Evolutionary conservation across 1,140 invertebrate species (phyloP), one percentile per base, ranked within the genome.

Genomic region (Drosophila ambigua): DNA sequence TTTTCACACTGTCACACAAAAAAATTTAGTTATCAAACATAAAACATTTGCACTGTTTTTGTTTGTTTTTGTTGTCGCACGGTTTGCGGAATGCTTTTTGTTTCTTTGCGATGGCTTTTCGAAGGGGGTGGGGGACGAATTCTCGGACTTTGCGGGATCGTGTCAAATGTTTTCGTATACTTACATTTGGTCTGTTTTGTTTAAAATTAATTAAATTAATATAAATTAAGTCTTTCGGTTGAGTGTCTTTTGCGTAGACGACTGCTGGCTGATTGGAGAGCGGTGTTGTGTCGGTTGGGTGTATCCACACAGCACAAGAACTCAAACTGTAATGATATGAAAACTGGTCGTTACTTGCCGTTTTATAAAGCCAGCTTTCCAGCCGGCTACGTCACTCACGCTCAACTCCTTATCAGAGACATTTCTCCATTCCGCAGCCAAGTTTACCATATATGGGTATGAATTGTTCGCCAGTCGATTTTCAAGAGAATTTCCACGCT

Each of bases 361-460:
- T 89, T 88, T 88, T 88, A 88, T 88, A 88, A 87, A 87, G 83
- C 83, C 75, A 16, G 74, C 73, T 58, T 51, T 58, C 72, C 61
- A 66, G 49, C 75, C 61, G 71, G 74, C 73, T 58, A 64, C 64
- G 67, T 50, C 63, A 61, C 50, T 73, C 44, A 28, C 55, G 24
- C 49, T 58, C 50, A 41, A 45, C 61, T 64, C 68, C 78, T 85
- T 91, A 89, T 90, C 88, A 85, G 78, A 53, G 53, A 41, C 48
- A 65, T 68, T 65, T 72, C 80, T 85, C 77, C 72, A 59, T 65
- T 61, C 74, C 52, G 49, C 61, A 64, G 65, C 76, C 76, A 71
- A 75, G 71, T 91, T 91, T 81, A 91, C 90, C 90, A 91, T 91
- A 91, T 91, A 91, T 91, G 90, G 90, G 90, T 88, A 83, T 83